Conservation (phyloP, 2,797 vertebrate genomes). For the Leucoraja ocellata region DNA sequence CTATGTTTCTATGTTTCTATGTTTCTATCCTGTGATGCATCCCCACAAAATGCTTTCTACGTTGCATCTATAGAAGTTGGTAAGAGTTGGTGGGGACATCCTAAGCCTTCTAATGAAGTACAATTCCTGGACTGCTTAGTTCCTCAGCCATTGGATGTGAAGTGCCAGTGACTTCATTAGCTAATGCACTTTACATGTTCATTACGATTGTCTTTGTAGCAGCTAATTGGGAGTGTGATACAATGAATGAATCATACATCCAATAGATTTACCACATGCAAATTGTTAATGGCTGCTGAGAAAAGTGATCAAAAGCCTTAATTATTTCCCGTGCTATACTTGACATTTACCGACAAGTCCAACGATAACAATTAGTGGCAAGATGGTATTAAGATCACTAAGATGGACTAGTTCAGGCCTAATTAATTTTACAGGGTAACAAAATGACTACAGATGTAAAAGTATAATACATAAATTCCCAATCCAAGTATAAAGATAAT, state of each 20-base stretch:
- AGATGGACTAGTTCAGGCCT: not conserved
- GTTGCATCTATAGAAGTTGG: too few relatives aligned
- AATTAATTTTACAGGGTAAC: not conserved
- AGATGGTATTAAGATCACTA: not conserved
- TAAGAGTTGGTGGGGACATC: too few relatives aligned
- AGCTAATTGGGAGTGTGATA: not conserved
- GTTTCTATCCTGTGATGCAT: too few relatives aligned
- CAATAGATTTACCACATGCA: not conserved
- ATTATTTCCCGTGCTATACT: not conserved
- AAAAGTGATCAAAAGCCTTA: not conserved
- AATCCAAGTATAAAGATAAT: not conserved
- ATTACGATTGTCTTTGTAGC: not conserved
- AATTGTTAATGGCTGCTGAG: not conserved
- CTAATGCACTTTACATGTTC: not conserved
- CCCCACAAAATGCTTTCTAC: too few relatives aligned
- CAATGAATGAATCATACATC: conserved; percentile 4
- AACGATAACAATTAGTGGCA: not conserved
- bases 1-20: too few relatives aligned
- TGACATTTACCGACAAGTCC: not conserved
- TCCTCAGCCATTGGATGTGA: not conserved
- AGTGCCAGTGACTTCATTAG: not conserved
- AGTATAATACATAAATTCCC: not conserved
- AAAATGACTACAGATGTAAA: not conserved
- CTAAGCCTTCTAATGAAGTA: too few relatives aligned
- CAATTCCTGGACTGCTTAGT: not conserved